These are phyloP conservation scores for Cephus cinctus DNA, from an alignment of 1,140 invertebrate species.

Conservation along the genomic window DNA sequence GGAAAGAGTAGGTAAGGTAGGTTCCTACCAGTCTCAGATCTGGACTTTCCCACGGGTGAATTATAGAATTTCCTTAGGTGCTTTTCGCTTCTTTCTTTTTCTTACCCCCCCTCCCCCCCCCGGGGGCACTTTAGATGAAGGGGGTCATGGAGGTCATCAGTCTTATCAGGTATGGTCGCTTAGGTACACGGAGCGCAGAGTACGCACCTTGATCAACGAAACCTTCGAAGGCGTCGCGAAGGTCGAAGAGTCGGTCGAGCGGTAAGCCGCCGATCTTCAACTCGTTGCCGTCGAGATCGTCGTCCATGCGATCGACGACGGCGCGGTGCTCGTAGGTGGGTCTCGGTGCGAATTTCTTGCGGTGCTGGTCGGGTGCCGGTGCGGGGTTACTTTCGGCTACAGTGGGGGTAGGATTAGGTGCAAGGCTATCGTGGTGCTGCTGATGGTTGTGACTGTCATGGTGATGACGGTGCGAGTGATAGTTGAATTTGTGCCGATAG, in stretches of 20 bases:
- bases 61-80: no score
- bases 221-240: conserved; percentile 49
- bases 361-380: conserved; percentile 36
- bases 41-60: no score
- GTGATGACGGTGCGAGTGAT: conserved; percentile 23
- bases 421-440: not conserved
- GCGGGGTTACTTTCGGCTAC: conserved; percentile 18
- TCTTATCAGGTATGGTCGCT: not conserved
- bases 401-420: not conserved
- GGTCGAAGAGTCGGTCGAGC: conserved; percentile 50
- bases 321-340: conserved; percentile 52
- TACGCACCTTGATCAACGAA: conserved; percentile 56
- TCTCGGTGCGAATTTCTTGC: conserved; percentile 50
- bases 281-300: conserved; percentile 47
- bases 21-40: no score
- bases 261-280: conserved; percentile 42
- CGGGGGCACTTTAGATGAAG: not conserved
- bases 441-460: conserved; percentile 17
- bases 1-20: no score
- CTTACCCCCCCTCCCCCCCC: not conserved
- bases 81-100: not conserved
- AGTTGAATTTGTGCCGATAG: conserved; percentile 16
- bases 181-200: conserved; percentile 5
- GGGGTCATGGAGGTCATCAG: not conserved
- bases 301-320: conserved; percentile 49